Evolutionary conservation across 2,113 vertebrate genomes (phyloP), one percentile per base, ranked within the genome.

Genomic region (Ciconia maguari): DNA sequence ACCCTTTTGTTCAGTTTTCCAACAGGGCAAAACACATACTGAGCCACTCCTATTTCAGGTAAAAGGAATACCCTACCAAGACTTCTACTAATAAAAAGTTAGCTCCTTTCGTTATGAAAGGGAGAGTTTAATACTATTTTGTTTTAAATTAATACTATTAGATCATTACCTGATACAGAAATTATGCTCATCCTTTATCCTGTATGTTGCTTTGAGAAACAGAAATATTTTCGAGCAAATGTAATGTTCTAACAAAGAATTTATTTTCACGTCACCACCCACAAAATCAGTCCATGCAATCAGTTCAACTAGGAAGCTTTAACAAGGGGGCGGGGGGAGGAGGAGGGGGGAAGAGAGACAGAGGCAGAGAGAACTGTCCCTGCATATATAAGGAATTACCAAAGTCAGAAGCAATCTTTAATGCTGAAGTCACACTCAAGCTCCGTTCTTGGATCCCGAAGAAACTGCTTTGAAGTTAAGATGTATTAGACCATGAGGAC

Each of bases 381-480:
- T 84, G 36, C 8, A 72, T 65, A 32, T 44, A 54, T 41, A 82
- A 87, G 34, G 57, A 91, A 82, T 65, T 91, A 78, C 58, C 51
- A 80, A 91, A 91, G 70, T 74, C 58, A 90, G 41, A 85, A 96
- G 66, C 20, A 77, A 60, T 92, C 36, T 92, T 92, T 82, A 82
- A 79, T 69, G 44, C 34, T 94, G 34, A 94, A 94, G 26, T 83
- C 71, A 88, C 30, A 57, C 25, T 92, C 44, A 32, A 42, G 26
- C 9, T 72, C 65, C 30, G 21, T 89, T 82, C 36, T 80, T 87
- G 57, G 61, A 42, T 79, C 41, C 62, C 64, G 62, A 91, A 89
- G 72, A 94, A 93, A 79, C 17, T 38, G 26, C 44, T 94, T 82
- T 89, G 80, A 94, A 91, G 80, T 94, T 81, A 81, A 92, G 72